phyloP scores from a whole-genome alignment of 1,140 invertebrate species.

The Armadillidium nasatum region DNA sequence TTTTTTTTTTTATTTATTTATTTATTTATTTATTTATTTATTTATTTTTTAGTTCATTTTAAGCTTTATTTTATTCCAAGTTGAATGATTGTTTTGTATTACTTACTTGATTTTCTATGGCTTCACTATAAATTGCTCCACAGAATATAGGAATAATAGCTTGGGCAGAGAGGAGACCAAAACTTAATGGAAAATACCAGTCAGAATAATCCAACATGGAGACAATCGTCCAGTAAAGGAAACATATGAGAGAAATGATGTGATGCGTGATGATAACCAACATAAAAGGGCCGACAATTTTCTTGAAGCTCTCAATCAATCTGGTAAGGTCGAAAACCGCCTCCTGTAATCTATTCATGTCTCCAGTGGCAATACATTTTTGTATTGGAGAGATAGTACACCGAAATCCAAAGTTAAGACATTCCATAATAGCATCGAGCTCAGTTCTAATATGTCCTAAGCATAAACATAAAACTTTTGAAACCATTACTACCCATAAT shows the following conservation, averaged over 20 bases:
- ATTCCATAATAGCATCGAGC: slow-evolving; percentile 39
- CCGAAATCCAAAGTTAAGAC: slow-evolving; percentile 36
- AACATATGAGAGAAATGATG: slow-evolving; percentile 44
- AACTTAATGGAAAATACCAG: slow-evolving; percentile 44
- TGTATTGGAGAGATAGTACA: slow-evolving; percentile 37
- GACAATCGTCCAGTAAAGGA: slow-evolving; percentile 44
- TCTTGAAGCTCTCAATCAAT: slow-evolving; percentile 41
- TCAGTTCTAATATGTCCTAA: slow-evolving; percentile 38
- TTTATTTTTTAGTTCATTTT: no score
- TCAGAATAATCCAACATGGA: slow-evolving; percentile 42
- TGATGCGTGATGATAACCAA: slow-evolving; percentile 43
- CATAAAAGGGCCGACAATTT: slow-evolving; percentile 42
- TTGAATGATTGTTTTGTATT: no score
- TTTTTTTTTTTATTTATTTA: no score
- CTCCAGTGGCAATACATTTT: slow-evolving; percentile 41
- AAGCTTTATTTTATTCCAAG: no score
- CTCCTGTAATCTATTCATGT: slow-evolving; percentile 42
- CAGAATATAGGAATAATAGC: slow-evolving; percentile 43
- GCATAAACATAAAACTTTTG: slow-evolving; percentile 36
- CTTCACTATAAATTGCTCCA: slow-evolving; percentile 42
- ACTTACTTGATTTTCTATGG: slow-evolving; percentile 39
- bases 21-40: no score
- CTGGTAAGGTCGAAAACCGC: slow-evolving; percentile 40
- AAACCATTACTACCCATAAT: slow-evolving; percentile 43
- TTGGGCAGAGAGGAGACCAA: slow-evolving; percentile 42